These are phyloP conservation scores for Pygocentrus nattereri DNA, from an alignment of 2,797 vertebrate genomes.

Conservation along the genomic window DNA sequence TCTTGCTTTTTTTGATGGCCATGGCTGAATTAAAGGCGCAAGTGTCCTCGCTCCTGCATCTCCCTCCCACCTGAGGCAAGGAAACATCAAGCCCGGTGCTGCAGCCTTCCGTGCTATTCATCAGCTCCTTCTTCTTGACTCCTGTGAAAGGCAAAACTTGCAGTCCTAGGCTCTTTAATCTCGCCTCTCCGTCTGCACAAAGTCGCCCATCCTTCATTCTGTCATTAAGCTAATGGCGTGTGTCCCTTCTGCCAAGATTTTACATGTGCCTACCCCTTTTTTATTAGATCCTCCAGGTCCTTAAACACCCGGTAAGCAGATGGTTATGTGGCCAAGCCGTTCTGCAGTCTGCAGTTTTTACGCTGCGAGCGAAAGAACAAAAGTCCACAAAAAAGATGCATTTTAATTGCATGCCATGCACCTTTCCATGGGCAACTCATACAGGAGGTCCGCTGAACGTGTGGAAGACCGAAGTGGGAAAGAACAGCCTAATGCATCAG, in stretches of 20 bases:
- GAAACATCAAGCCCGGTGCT: constrained; percentile 46
- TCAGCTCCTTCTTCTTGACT: constrained; percentile 76
- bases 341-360: constrained; percentile 61
- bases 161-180: constrained; percentile 79
- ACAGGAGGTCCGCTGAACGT: neutral
- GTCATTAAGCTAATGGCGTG: constrained; percentile 89
- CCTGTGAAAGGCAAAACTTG: constrained; percentile 76
- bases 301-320: constrained; percentile 79
- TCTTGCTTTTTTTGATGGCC: constrained; percentile 68
- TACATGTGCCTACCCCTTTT: constrained; percentile 78
- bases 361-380: constrained; percentile 30
- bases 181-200: constrained; percentile 71
- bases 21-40: constrained; percentile 71
- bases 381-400: constrained; percentile 53
- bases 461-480: too few species aligned
- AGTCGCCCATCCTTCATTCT: constrained; percentile 85
- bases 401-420: constrained; percentile 27
- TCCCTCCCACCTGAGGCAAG: constrained; percentile 63
- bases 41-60: constrained; percentile 59
- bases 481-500: too few species aligned
- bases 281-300: constrained; percentile 76
- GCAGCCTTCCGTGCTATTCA: constrained; percentile 66
- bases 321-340: constrained; percentile 72
- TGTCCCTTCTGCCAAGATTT: constrained; percentile 81
- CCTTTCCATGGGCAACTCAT: constrained; percentile 38